phyloP scores from a whole-genome alignment of 2,113 vertebrate species.

The Lepus timidus region DNA sequence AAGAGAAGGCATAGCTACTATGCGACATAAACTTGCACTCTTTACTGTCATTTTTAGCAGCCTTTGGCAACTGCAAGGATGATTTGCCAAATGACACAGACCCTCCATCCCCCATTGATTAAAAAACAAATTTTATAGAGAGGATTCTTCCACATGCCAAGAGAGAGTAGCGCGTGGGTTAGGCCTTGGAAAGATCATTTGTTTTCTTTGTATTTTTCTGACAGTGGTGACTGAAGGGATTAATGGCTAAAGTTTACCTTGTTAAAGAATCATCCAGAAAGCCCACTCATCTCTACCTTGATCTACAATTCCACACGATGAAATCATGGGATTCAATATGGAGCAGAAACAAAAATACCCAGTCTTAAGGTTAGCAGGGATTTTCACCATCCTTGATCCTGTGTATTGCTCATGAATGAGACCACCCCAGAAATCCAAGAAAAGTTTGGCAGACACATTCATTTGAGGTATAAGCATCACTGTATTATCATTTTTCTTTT shows the following conservation, averaged over 20 bases:
- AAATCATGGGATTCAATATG: not conserved
- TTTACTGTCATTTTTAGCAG: not conserved
- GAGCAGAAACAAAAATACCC: not conserved
- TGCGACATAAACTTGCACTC: not conserved
- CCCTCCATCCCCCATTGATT: not conserved
- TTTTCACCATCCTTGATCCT: not conserved
- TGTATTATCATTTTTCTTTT: not conserved
- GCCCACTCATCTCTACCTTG: not conserved
- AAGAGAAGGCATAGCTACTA: not conserved
- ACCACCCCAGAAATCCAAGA: not conserved
- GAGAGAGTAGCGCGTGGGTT: not conserved
- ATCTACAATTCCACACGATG: not conserved
- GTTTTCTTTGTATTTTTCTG: not conserved
- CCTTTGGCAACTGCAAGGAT: not conserved
- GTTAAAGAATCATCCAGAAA: conserved; percentile 1
- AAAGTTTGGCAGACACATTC: not conserved
- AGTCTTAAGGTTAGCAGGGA: not conserved
- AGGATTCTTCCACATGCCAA: not conserved
- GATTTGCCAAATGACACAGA: not conserved
- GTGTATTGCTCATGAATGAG: not conserved
- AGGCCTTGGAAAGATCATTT: not conserved
- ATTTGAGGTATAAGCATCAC: not conserved
- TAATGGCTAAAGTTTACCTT: not conserved
- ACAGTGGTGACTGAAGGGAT: not conserved
- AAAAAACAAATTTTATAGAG: not conserved